Percentiles rank a stretch among this genome's conserved stretches.
phyloP scores from a whole-genome alignment of 2,888 invertebrate species.

The Epirrhoe tristata region DNA sequence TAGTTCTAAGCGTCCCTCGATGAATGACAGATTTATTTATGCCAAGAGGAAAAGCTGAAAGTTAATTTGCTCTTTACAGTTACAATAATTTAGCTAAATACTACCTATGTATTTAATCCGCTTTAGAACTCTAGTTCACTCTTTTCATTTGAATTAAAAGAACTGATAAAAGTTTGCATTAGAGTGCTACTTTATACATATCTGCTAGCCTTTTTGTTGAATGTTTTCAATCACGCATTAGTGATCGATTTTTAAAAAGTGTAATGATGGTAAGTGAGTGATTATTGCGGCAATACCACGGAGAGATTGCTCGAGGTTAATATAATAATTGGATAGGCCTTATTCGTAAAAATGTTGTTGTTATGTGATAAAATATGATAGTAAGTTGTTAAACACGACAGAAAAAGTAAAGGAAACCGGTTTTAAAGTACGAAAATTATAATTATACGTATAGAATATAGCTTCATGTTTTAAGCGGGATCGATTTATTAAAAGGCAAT shows the following conservation, averaged over 20 bases:
- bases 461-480: neutral
- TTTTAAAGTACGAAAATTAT: slow-evolving; percentile 43
- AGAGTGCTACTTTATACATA: slow-evolving; percentile 44
- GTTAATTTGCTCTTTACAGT: neutral
- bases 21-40: neutral
- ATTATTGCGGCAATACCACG: slow-evolving; percentile 42
- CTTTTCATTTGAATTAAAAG: slow-evolving; percentile 35
- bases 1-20: neutral
- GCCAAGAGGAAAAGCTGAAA: neutral
- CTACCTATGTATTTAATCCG: slow-evolving; percentile 3
- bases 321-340: slow-evolving; percentile 61
- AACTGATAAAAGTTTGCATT: slow-evolving; percentile 39
- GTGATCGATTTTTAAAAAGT: slow-evolving; percentile 41
- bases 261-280: slow-evolving; percentile 43
- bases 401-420: slow-evolving; percentile 19
- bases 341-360: slow-evolving; percentile 67
- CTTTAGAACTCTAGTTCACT: slow-evolving; percentile 18
- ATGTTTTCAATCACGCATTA: slow-evolving; percentile 42
- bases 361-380: slow-evolving; percentile 64
- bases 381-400: slow-evolving; percentile 60
- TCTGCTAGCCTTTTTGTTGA: slow-evolving; percentile 46
- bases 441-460: slow-evolving; percentile 44
- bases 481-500: slow-evolving; percentile 1
- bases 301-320: slow-evolving; percentile 51
- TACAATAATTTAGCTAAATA: neutral